Base-by-base conservation (phyloP, 2,113 vertebrate species). In the Otus sunia region DNA sequence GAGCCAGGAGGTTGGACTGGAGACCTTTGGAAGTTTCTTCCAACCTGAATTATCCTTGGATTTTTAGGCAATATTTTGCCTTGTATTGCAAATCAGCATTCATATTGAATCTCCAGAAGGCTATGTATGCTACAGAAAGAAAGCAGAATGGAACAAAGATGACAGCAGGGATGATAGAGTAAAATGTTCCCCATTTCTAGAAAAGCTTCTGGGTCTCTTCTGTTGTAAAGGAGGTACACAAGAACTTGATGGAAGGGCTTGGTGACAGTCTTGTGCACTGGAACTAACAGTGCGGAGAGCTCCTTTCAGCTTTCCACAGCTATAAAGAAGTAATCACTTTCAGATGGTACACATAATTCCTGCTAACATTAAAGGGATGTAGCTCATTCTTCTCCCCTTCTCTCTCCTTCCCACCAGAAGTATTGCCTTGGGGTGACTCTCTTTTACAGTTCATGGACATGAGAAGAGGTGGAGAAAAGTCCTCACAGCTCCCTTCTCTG, bases 341-440 rank as follows among this genome's bases (percentile, higher is more conserved):
- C 43, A 59, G 22, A 86, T 77, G 66, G 80, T 26, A 45, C 53
- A 68, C 6, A 15, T 47, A 75, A 39, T 86, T 97, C 86, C 84
- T 94, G 95, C 93, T 85, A 95, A 95, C 52, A 80, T 93, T 92
- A 97, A 97, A 97, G 78, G 69, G 78, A 64, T 68, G 29, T 39
- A 64, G 39, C 52, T 88, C 34, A 49, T 71, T 79, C 68, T 82
- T 82, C 45, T 53, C 10, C 9, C 19, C 20, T 78, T 89, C 64
- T 82, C 41, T 75, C 37, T 80, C 34, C 26, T 82, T 82, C 56
- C 50, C 25, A 67, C 34, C 41, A 76, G 63, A 37, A 90, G 53
- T n/a, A 58, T 55, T 83, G 47, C 68, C 32, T 53, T 67, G 52
- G 16, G 8, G 6, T 86, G 45, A 72, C 56, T 81, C 32, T 55